Conservation (phyloP, 2,113 vertebrate species). For the Phalacrocorax pelagicus region DNA sequence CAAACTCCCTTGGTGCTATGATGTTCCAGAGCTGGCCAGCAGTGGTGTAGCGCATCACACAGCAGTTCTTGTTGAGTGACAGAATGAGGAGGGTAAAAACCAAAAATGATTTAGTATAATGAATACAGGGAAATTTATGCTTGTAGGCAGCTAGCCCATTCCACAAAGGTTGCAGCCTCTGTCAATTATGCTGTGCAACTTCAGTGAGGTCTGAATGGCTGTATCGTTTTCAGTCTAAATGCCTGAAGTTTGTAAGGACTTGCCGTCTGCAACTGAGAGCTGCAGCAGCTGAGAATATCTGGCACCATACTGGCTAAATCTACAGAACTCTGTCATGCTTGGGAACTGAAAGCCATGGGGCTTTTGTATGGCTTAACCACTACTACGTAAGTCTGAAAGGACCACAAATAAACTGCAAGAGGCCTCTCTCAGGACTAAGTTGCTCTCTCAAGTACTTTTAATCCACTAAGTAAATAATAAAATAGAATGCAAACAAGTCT, state of each 20-base stretch:
- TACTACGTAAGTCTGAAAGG: neutral
- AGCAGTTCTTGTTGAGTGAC: constrained; percentile 73
- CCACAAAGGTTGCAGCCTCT: neutral
- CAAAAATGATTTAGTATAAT: neutral
- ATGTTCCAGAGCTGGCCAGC: constrained; percentile 86
- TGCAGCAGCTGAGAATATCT: neutral
- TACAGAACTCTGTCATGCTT: neutral
- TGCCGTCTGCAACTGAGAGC: neutral
- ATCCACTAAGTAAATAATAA: neutral
- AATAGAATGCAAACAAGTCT: neutral
- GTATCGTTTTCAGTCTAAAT: neutral
- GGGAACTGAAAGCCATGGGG: neutral
- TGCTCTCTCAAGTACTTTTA: neutral
- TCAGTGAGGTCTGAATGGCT: neutral
- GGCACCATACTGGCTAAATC: neutral
- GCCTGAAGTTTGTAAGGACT: neutral
- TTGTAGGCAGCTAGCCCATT: neutral
- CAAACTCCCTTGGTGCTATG: constrained; percentile 84
- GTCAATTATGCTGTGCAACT: neutral
- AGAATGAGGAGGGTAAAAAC: neutral
- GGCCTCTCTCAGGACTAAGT: neutral
- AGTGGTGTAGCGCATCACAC: constrained; percentile 85
- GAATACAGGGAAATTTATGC: neutral
- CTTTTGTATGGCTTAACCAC: neutral
- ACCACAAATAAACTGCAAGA: neutral